Evolutionary conservation across 1,140 invertebrate genomes (phyloP), one percentile per base, ranked within the genome.

Genomic region (Zaprionus nigranus): DNA sequence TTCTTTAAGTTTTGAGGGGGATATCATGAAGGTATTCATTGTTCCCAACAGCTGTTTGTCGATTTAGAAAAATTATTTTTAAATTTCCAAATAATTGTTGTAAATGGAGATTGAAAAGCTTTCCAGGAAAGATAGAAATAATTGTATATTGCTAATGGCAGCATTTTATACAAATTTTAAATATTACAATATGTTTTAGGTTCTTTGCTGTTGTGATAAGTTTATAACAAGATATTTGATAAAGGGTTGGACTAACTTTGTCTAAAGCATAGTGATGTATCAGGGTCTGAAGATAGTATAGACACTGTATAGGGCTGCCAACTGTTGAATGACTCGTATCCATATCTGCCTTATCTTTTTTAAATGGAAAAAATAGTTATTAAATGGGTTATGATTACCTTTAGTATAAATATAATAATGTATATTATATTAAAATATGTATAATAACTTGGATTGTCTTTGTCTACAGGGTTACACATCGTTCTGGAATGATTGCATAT

Each of bases 401-500:
- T 9, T 30, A 9, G 28, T 30, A 30, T 30, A 30, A 9, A 9
- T 30, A 30, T 30, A 30, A 30, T 7, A 30, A 7, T 7, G n/a
- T 3, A 30, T 30, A 30, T 11, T 3, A 34, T 34, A 34, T 11
- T 3, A 34, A 34, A 22, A 20, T 17, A 28, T 17, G 1, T 62
- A 17, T 46, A 46, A 7, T 51, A 51, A 11, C 4, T 24, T 46
- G 0, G 46, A 12, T 51, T 51, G 4, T 12, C 13, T 13, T 22
- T 9, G 28, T 12, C 26, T 69, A 5, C 92, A 99, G 98, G 99
- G 99, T 73, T 99, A 99, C 93, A 99, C 99, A 91, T 99, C 99
- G 46, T 99, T 99, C 94, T 99, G 99, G 99, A 99, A 99, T 94
- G 99, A 99, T 93, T 99, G 98, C 93, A 99, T 99, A 95, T 99